Conservation (phyloP, 2,888 invertebrate species). For the Melieria picta region DNA sequence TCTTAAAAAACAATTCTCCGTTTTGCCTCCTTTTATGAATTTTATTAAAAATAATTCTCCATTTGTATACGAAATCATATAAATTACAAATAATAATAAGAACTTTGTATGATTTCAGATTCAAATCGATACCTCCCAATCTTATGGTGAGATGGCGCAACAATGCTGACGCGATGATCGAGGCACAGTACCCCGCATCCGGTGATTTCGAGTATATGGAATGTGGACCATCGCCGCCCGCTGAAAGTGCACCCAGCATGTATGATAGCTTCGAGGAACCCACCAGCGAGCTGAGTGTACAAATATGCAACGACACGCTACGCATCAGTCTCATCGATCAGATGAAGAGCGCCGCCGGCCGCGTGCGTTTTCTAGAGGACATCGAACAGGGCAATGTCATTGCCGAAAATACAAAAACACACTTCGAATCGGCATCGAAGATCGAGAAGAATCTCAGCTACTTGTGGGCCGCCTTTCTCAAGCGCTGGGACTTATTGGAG, state of each 20-base stretch:
- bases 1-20: too few relatives aligned
- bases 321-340: conserved; percentile 80
- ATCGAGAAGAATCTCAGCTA: conserved; percentile 78
- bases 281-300: conserved; percentile 75
- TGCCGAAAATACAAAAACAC: conserved; percentile 69
- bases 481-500: conserved; percentile 74
- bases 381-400: conserved; percentile 76
- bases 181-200: conserved; percentile 74
- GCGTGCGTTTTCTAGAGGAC: conserved; percentile 76
- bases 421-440: conserved; percentile 71
- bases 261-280: conserved; percentile 84
- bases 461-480: conserved; percentile 80
- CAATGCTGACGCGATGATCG: conserved; percentile 70
- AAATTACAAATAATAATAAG: too few relatives aligned
- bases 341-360: conserved; percentile 76
- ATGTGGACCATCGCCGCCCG: conserved; percentile 81
- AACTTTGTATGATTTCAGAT: conserved; percentile 53
- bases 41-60: too few relatives aligned
- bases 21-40: too few relatives aligned
- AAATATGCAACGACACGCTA: conserved; percentile 79
- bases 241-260: conserved; percentile 82
- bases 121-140: conserved; percentile 67
- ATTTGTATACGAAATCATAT: too few relatives aligned
- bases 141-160: conserved; percentile 71
- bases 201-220: conserved; percentile 80